Evolutionary conservation across 2,888 invertebrate genomes (phyloP), one percentile per base, ranked within the genome.

Genomic region (Pseudoips prasinana): DNA sequence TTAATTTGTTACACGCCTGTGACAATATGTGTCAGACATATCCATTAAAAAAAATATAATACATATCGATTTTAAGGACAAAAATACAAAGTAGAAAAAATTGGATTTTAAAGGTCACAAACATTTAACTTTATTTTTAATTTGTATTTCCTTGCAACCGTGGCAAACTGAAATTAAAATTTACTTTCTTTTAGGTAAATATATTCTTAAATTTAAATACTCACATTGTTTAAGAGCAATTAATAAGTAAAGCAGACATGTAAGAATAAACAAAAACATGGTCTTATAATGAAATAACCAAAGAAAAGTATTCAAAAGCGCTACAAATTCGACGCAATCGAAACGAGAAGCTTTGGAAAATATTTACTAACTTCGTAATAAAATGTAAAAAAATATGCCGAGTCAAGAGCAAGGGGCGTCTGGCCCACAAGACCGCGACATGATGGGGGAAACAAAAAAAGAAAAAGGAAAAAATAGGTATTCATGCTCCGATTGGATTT

Each of bases 401-500:
- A 85, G 67, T 85, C 81, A 82, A 85, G 84, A 81, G 83, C 77
- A 68, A 78, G 80, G 85, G 84, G 85, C 79, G 86, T 81, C 82
- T 81, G 73, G 77, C 76, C 69, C 73, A 68, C 79, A 82, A 82
- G 81, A 84, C 83, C 86, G 78, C 84, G 78, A 83, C 83, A 83
- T 78, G 81, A 64, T 71, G 76, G 76, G 66, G 70, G 71, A 83
- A 77, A 70, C 70, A 75, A 76, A 80, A 47, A 77, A 74, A 58
- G 65, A 62, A 57, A 61, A 62, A 70, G 58, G 71, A 61, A 69
- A 74, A 83, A 85, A 85, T 78, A 73, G 74, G 64, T 77, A 75
- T 73, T 72, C 71, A 65, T 68, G 55, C 73, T 73, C 71, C 78
- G 81, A 85, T 86, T 87, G 80, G 77, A 85, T 86, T 86, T 80